Evolutionary conservation across 1,140 invertebrate species (phyloP).

Genomic region (Lepidotrigona ventralis): DNA sequence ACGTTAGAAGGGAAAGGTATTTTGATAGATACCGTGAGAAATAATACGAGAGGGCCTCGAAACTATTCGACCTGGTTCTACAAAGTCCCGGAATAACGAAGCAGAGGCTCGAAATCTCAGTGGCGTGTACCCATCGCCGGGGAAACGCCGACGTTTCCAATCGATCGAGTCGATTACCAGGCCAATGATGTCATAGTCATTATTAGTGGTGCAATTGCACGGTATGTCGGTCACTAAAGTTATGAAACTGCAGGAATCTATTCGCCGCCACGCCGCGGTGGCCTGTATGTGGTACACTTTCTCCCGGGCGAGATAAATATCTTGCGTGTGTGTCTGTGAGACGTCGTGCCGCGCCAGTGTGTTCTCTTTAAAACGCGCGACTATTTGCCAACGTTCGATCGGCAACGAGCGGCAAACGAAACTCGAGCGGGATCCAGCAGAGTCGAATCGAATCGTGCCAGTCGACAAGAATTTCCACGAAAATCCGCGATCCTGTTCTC

Average conservation of each 20-base stretch:
- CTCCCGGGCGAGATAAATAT: conserved; percentile 63
- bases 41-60: too few relatives aligned
- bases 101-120: neutral
- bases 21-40: neutral
- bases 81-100: neutral
- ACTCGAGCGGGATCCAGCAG: neutral
- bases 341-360: conserved; percentile 6
- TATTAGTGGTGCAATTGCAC: conserved; percentile 73
- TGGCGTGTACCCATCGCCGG: neutral
- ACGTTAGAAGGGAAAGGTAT: neutral
- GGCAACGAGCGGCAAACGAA: conserved; percentile 26
- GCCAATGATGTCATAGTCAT: conserved; percentile 69
- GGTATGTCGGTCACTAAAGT: conserved; percentile 74
- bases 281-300: conserved; percentile 61
- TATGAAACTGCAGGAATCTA: conserved; percentile 74
- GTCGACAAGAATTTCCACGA: neutral
- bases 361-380: conserved; percentile 53
- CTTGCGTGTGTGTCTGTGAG: conserved; percentile 57
- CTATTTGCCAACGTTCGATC: conserved; percentile 47
- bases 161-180: conserved; percentile 60
- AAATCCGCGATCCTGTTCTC: neutral
- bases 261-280: conserved; percentile 56
- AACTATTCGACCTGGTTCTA: neutral
- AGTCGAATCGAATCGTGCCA: neutral
- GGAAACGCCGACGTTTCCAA: conserved; percentile 59